Percentiles rank a stretch among this genome's conserved stretches.
phyloP scores from a whole-genome alignment of 2,113 vertebrate genomes.

The Nesospiza acunhae region DNA sequence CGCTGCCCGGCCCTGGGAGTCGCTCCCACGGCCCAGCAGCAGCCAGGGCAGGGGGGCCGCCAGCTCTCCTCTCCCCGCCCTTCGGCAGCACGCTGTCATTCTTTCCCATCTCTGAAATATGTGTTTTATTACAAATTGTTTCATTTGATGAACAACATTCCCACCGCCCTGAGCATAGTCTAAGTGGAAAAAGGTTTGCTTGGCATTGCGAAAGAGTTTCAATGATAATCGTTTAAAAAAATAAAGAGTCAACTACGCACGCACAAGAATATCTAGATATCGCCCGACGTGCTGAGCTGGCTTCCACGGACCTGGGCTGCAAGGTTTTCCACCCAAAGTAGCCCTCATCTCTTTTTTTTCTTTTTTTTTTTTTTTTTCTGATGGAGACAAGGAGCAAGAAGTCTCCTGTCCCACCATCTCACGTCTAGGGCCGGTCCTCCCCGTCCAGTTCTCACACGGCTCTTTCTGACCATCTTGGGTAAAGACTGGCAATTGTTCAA shows the following conservation, averaged over 20 bases:
- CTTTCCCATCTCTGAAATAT: conserved; percentile 21
- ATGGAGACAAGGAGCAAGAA: not conserved
- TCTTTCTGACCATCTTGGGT: not conserved
- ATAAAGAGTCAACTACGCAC: not conserved
- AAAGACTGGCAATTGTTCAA: not conserved
- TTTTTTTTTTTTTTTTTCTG: not conserved
- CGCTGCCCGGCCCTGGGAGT: not conserved
- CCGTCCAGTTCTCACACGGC: not conserved
- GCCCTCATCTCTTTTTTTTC: not conserved
- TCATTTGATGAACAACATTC: conserved; percentile 33
- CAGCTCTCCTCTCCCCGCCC: not conserved
- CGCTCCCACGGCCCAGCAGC: not conserved
- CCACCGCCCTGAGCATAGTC: not conserved
- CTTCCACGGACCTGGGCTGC: not conserved
- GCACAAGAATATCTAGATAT: not conserved
- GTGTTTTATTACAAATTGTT: conserved; percentile 43
- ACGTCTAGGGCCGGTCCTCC: not conserved
- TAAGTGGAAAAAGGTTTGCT: conserved; percentile 48
- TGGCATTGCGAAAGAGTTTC: not conserved
- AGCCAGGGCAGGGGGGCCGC: not conserved
- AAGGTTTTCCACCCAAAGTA: not conserved
- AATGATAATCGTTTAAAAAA: not conserved
- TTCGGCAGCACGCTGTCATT: not conserved
- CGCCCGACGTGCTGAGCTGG: not conserved
- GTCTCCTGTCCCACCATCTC: not conserved